phyloP scores from a whole-genome alignment of 2,888 invertebrate genomes.

The Ecliptopera silaceata region DNA sequence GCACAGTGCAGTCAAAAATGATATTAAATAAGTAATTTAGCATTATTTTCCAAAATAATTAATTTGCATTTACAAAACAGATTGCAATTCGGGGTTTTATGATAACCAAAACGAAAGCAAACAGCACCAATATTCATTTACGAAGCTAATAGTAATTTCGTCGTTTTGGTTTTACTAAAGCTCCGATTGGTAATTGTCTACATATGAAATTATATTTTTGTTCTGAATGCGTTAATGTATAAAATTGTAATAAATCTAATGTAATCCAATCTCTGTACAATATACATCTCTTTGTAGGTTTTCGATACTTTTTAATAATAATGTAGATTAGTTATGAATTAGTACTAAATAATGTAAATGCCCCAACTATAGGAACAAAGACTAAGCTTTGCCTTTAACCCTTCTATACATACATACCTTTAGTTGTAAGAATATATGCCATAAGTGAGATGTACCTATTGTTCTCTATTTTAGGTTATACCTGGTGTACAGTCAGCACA shows the following conservation, averaged over 20 bases:
- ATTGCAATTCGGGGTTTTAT: background rate
- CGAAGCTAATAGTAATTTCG: too few species aligned
- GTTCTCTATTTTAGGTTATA: constrained; percentile 49
- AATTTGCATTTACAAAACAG: too few species aligned
- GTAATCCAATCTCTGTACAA: constrained; percentile 19
- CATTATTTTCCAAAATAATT: background rate
- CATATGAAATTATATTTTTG: background rate
- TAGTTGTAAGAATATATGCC: constrained; percentile 39
- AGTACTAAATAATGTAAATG: constrained; percentile 34
- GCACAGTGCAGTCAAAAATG: constrained; percentile 3
- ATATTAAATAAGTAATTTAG: background rate
- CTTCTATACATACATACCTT: constrained; percentile 64
- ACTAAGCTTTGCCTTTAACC: constrained; percentile 67
- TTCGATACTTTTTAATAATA: constrained; percentile 14
- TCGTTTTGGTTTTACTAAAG: background rate
- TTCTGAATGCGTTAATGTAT: constrained; percentile 4
- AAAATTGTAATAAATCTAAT: constrained; percentile 7
- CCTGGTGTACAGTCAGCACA: constrained; percentile 25
- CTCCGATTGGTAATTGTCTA: background rate
- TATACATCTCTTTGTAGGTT: constrained; percentile 14
- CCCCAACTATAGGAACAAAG: constrained; percentile 54
- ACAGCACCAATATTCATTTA: background rate
- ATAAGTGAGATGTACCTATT: constrained; percentile 55
- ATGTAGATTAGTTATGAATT: constrained; percentile 1
- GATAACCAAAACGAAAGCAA: background rate